Conservation (phyloP, 2,888 invertebrate species). For the Metacarcinus magister region DNA sequence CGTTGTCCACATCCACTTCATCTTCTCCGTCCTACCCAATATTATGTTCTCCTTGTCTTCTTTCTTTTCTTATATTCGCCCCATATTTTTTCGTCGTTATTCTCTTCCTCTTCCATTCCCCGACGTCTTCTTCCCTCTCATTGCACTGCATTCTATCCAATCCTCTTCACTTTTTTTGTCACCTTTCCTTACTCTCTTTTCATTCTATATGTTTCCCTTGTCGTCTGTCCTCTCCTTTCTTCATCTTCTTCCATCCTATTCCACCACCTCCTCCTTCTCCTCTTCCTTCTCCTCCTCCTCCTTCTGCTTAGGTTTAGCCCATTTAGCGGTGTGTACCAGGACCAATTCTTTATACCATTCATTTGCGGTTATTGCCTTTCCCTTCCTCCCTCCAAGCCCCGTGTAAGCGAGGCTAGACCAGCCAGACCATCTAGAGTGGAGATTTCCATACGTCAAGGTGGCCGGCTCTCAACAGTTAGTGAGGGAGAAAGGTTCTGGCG, state of each 20-base stretch:
- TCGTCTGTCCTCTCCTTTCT: background rate
- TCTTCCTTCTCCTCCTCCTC: constrained; percentile 16
- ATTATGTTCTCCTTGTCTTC: background rate
- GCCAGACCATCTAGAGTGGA: constrained; percentile 50
- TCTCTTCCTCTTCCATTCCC: constrained; percentile 40
- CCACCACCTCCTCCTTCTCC: constrained; percentile 44
- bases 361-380: constrained; percentile 64
- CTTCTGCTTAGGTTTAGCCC: constrained; percentile 55
- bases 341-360: constrained; percentile 71
- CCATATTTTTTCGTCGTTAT: background rate
- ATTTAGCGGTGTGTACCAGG: constrained; percentile 65
- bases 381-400: constrained; percentile 58
- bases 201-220: background rate
- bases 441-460: constrained; percentile 63
- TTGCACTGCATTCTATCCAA: background rate
- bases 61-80: background rate
- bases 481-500: constrained; percentile 6
- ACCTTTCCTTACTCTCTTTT: background rate
- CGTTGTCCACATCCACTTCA: constrained; percentile 46
- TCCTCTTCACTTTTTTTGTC: background rate
- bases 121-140: background rate
- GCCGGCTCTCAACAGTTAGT: constrained; percentile 43
- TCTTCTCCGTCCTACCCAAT: background rate
- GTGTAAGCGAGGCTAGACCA: constrained; percentile 63
- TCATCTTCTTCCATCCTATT: background rate